These are phyloP conservation scores for Leptinotarsa lineolata DNA, from an alignment of 1,140 invertebrate species.

Conservation along the genomic window DNA sequence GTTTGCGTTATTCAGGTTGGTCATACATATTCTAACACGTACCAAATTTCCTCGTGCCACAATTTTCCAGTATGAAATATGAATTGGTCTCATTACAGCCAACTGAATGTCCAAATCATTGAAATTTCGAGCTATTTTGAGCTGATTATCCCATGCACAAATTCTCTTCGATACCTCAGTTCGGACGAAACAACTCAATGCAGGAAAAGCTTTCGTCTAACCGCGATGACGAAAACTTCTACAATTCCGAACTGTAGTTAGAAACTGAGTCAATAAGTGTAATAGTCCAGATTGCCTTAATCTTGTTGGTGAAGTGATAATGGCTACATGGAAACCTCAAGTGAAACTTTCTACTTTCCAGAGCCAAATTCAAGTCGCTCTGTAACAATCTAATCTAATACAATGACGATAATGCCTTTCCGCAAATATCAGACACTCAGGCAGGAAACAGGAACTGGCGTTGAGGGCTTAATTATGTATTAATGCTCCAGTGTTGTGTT, in stretches of 20 bases:
- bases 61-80: too few species aligned
- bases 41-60: too few species aligned
- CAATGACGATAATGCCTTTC: conserved; percentile 5
- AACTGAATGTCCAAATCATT: too few species aligned
- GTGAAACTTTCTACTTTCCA: conserved; percentile 9
- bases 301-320: conserved; percentile 18
- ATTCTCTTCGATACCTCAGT: too few species aligned
- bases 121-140: too few species aligned
- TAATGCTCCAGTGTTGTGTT: not conserved
- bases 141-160: too few species aligned
- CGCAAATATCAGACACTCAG: not conserved
- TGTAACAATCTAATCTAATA: not conserved
- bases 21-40: too few species aligned
- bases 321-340: conserved; percentile 1
- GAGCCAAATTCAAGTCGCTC: not conserved
- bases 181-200: too few species aligned
- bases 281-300: conserved; percentile 18
- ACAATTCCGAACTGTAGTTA: not conserved
- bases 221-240: too few species aligned
- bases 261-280: conserved; percentile 15
- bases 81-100: too few species aligned
- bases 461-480: not conserved
- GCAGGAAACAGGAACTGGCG: not conserved
- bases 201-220: too few species aligned
- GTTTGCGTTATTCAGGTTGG: too few species aligned